A percentile compares a stretch with the other conserved stretches of the same genome.
Evolutionary conservation across 2,888 invertebrate genomes (phyloP).

Genomic region (Odontocerum albicorne): DNA sequence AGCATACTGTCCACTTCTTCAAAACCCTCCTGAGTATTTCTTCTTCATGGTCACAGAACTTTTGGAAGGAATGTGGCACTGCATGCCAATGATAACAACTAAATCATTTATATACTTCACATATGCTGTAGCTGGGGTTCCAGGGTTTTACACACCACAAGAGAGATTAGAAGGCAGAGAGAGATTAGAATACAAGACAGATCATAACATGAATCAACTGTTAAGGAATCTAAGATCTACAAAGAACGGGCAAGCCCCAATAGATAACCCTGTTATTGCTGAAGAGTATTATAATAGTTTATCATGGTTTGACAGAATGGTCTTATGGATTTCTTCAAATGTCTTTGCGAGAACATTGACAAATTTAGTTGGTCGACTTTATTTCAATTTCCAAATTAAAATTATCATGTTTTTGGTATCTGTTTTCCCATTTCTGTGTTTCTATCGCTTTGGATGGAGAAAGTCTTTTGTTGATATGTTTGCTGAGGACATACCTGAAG

Average conservation of each 20-base stretch:
- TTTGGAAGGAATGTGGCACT: constrained; percentile 68
- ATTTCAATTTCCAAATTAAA: constrained; percentile 63
- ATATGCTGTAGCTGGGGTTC: constrained; percentile 57
- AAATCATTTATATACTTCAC: constrained; percentile 61
- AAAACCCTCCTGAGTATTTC: constrained; percentile 63
- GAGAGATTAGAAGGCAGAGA: constrained; percentile 5
- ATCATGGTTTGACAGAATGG: constrained; percentile 49
- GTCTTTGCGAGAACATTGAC: constrained; percentile 41
- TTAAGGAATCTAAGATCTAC: constrained; percentile 9
- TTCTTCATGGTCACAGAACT: constrained; percentile 64
- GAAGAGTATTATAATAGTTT: constrained; percentile 49
- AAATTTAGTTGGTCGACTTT: constrained; percentile 57
- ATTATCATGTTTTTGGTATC: constrained; percentile 63
- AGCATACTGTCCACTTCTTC: constrained; percentile 64
- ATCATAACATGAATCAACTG: constrained; percentile 10
- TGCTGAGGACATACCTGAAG: constrained; percentile 46
- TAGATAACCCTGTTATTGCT: constrained; percentile 20
- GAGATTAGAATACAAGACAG: background rate
- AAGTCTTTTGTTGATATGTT: constrained; percentile 64
- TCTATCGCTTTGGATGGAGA: constrained; percentile 63
- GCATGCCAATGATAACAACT: constrained; percentile 64
- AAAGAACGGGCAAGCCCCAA: constrained; percentile 2
- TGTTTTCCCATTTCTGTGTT: constrained; percentile 70
- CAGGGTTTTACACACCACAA: constrained; percentile 45
- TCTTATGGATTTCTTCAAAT: constrained; percentile 41